These are phyloP conservation scores for Aldrovandia affinis DNA, from an alignment of 2,797 vertebrate genomes.

Conservation along the genomic window DNA sequence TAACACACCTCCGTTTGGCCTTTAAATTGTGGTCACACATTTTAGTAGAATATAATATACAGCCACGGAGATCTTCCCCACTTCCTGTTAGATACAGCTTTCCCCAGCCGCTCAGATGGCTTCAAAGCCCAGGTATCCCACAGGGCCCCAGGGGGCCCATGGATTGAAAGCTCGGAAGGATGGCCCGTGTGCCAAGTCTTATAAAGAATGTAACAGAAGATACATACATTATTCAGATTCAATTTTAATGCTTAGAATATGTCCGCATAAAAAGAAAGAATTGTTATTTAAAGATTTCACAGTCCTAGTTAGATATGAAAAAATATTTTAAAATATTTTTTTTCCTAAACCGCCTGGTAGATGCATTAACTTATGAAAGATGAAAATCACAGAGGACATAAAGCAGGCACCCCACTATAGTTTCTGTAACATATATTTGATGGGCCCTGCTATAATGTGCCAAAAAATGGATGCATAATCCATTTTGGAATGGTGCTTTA, in stretches of 20 bases:
- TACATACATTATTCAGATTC: slow-evolving; percentile 76
- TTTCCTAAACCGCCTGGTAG: slow-evolving; percentile 46
- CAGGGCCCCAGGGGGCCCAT: slow-evolving; percentile 64
- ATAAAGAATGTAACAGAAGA: slow-evolving; percentile 76
- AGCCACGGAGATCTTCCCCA: slow-evolving; percentile 61
- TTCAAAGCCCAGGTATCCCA: slow-evolving; percentile 78
- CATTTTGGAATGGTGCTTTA: too few species aligned
- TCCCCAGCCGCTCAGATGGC: slow-evolving; percentile 52
- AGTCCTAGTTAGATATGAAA: slow-evolving; percentile 37
- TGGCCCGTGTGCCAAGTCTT: slow-evolving; percentile 71
- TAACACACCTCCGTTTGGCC: slow-evolving; percentile 35
- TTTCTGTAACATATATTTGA: neutral
- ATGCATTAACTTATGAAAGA: slow-evolving; percentile 56
- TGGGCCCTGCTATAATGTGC: neutral
- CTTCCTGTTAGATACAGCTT: slow-evolving; percentile 57
- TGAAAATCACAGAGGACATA: slow-evolving; percentile 55
- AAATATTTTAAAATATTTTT: slow-evolving; percentile 14
- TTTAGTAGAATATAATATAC: slow-evolving; percentile 54
- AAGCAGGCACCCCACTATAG: slow-evolving; percentile 15
- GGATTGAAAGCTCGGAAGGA: slow-evolving; percentile 75
- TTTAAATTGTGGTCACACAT: slow-evolving; percentile 53
- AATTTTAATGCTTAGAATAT: slow-evolving; percentile 65
- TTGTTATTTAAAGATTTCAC: slow-evolving; percentile 62
- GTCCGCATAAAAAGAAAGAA: slow-evolving; percentile 51
- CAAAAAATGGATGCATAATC: neutral